Conservation (phyloP, 2,113 vertebrate species). For the Erythrolamprus reginae region DNA sequence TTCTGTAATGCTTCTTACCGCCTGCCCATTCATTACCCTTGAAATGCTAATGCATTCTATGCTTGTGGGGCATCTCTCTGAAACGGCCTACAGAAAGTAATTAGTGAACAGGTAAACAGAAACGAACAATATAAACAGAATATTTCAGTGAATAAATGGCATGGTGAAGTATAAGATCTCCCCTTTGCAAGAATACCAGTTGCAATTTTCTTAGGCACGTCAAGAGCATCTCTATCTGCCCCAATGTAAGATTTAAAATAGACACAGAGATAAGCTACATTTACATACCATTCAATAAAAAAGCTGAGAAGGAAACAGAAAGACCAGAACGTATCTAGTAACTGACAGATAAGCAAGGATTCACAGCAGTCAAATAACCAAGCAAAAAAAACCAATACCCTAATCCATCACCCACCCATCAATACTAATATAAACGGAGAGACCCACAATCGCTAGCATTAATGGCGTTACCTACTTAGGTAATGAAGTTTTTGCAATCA, state of each 20-base stretch:
- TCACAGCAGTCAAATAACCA: not conserved
- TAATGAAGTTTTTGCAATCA: not conserved
- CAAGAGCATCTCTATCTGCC: not conserved
- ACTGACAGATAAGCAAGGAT: not conserved
- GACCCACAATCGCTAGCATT: not conserved
- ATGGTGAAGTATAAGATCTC: not conserved
- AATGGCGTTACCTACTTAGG: not conserved
- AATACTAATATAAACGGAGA: not conserved
- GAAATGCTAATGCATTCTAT: constrained; percentile 22
- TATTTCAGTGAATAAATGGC: not conserved
- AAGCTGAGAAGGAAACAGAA: not conserved
- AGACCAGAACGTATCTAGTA: not conserved
- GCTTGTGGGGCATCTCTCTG: constrained; percentile 34
- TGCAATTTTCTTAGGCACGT: not conserved
- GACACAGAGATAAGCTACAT: not conserved
- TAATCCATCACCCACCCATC: not conserved
- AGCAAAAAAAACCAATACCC: not conserved
- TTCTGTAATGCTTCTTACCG: constrained; percentile 8
- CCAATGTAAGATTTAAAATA: not conserved
- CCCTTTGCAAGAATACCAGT: not conserved
- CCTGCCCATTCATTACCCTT: constrained; percentile 22
- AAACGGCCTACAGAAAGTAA: constrained; percentile 44
- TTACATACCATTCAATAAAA: not conserved
- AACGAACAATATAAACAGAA: constrained; percentile 20
- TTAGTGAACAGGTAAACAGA: constrained; percentile 50